A percentile compares a stretch with the other conserved stretches of the same genome.
Conservation (phyloP, 2,113 vertebrate species). For the Paedocypris sp. region DNA sequence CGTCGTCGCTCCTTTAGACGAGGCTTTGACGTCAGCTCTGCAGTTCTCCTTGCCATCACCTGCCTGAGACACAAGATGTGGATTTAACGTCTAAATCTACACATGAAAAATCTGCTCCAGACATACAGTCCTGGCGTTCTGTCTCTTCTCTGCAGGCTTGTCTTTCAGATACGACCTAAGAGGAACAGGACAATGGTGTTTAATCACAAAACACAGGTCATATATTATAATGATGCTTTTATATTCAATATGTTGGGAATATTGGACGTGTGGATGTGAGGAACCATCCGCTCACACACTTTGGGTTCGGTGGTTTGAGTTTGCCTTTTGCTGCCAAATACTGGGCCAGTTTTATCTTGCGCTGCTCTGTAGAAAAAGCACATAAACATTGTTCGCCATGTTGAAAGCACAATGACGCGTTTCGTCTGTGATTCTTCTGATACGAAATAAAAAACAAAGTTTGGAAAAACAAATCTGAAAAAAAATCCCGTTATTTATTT, state of each 20-base stretch:
- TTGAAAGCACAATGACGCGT: too few relatives aligned
- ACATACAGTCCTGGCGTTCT: constrained; percentile 10
- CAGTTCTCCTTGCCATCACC: constrained; percentile 45
- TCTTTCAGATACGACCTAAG: constrained; percentile 26
- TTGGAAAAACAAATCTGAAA: too few relatives aligned
- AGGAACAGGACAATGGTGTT: neutral
- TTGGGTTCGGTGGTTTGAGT: constrained; percentile 38
- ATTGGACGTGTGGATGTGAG: neutral
- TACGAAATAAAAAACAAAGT: too few relatives aligned
- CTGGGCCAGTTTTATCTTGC: constrained; percentile 58
- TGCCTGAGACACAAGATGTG: constrained; percentile 30
- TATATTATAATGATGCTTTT: too few relatives aligned
- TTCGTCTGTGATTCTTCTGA: too few relatives aligned
- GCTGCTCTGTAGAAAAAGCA: constrained; percentile 43
- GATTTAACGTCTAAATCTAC: neutral
- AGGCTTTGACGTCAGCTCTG: neutral
- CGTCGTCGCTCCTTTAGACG: neutral
- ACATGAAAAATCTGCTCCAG: neutral
- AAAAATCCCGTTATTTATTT: too few relatives aligned
- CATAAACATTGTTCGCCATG: neutral
- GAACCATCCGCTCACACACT: constrained; percentile 37
- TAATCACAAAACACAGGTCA: neutral
- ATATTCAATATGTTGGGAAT: neutral
- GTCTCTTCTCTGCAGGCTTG: neutral
- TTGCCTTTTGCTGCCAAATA: constrained; percentile 53